Percentiles rank a stretch among this genome's conserved stretches.
phyloP scores from a whole-genome alignment of 37 sponge, comb jelly and placozoan species.

The Eunapius fragilis region DNA sequence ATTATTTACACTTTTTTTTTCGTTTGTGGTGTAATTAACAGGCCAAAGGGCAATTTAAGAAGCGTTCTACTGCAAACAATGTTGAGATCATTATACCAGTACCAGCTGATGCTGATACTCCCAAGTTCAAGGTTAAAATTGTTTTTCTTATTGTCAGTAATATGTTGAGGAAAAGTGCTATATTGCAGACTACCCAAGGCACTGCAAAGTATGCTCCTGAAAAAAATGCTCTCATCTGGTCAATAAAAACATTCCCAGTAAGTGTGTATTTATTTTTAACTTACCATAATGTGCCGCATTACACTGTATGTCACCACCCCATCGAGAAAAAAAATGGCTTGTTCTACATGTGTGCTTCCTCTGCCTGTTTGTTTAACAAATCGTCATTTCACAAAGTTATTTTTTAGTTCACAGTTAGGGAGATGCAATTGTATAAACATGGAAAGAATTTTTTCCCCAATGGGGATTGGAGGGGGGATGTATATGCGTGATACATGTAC shows the following conservation, averaged over 20 bases:
- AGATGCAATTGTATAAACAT: no score
- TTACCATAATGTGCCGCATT: neutral
- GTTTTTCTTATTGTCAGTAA: neutral
- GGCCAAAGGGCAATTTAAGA: conserved; percentile 99
- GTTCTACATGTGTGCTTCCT: no score
- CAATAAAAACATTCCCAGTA: conserved; percentile 93
- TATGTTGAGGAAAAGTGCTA: neutral
- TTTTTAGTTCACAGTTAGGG: no score
- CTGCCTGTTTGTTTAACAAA: no score
- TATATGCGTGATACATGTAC: no score
- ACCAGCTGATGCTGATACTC: conserved; percentile 94
- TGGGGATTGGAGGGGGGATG: no score
- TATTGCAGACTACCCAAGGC: conserved; percentile 62
- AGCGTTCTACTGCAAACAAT: conserved; percentile 92
- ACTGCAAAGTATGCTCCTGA: conserved; percentile 92
- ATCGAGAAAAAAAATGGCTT: no score
- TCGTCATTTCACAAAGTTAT: no score
- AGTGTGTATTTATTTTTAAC: conserved; percentile 11
- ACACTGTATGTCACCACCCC: no score
- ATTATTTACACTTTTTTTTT: neutral
- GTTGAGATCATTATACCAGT: conserved; percentile 95
- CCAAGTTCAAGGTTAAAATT: conserved; percentile 79
- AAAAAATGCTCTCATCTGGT: conserved; percentile 86
- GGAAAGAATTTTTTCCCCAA: no score
- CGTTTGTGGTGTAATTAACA: neutral